Evolutionary conservation across 2,888 invertebrate species (phyloP).

Genomic region (Amiota communis): DNA sequence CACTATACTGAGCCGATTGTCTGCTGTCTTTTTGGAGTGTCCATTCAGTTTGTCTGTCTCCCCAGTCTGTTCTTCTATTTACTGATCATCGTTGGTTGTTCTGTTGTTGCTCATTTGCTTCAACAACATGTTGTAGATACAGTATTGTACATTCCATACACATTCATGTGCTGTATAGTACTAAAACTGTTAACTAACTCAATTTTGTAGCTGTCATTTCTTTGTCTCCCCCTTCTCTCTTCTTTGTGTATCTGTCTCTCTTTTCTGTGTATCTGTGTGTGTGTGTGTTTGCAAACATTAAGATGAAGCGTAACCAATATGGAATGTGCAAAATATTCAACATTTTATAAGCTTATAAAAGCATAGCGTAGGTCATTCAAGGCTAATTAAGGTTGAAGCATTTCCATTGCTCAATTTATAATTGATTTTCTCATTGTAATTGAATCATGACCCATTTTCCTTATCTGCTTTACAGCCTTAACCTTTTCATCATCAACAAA

Average conservation of each 20-base stretch:
- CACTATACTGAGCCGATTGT: too few species aligned
- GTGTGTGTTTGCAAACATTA: too few species aligned
- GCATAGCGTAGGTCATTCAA: conserved; percentile 15
- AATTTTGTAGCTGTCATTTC: conserved; percentile 73
- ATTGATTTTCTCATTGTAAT: background rate
- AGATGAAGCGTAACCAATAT: too few species aligned
- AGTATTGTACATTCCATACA: conserved; percentile 34
- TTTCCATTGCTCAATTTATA: background rate
- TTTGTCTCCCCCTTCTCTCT: background rate
- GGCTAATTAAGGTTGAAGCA: conserved; percentile 9
- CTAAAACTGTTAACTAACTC: conserved; percentile 74
- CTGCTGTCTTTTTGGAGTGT: too few species aligned
- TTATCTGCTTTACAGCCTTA: too few species aligned
- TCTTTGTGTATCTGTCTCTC: background rate
- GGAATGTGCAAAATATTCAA: background rate
- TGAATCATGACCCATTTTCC: too few species aligned
- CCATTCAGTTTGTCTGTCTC: background rate
- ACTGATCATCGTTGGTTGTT: background rate
- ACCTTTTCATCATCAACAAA: too few species aligned
- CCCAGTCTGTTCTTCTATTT: background rate
- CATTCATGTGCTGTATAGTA: conserved; percentile 37
- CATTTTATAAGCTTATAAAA: background rate
- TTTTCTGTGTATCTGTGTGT: background rate
- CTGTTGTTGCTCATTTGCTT: background rate
- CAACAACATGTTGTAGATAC: conserved; percentile 60